phyloP scores from a whole-genome alignment of 2,797 vertebrate genomes.

The Balearica regulorum region DNA sequence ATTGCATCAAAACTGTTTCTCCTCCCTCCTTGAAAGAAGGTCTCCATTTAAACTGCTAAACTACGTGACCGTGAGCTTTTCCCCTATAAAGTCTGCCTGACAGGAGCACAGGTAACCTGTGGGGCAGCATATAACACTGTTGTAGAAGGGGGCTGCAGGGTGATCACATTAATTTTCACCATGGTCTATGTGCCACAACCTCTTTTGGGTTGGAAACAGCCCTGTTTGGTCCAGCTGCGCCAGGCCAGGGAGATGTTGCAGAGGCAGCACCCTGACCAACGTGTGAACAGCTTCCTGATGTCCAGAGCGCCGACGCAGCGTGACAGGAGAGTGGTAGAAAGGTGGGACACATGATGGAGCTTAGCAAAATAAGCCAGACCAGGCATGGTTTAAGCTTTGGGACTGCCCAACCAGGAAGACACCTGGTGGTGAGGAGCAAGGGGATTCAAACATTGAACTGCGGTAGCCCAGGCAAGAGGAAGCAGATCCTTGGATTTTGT shows the following conservation, averaged over 20 bases:
- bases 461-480: background rate
- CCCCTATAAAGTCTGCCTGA: background rate
- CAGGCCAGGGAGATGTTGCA: background rate
- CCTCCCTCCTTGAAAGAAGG: background rate
- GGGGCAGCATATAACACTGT: background rate
- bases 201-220: background rate
- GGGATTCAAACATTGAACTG: background rate
- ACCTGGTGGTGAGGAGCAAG: background rate
- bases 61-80: background rate
- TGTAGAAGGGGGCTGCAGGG: background rate
- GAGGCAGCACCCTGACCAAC: background rate
- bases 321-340: background rate
- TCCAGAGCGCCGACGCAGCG: background rate
- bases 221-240: background rate
- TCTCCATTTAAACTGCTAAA: background rate
- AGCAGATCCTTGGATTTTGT: background rate
- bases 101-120: background rate
- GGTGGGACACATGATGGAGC: background rate
- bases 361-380: background rate
- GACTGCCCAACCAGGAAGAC: background rate
- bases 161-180: background rate
- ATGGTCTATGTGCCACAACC: too few relatives aligned
- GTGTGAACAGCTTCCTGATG: fast-evolving
- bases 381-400: background rate
- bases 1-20: background rate